Evolutionary conservation across 1,140 invertebrate species (phyloP).

Genomic region (Calephelis nemesis): DNA sequence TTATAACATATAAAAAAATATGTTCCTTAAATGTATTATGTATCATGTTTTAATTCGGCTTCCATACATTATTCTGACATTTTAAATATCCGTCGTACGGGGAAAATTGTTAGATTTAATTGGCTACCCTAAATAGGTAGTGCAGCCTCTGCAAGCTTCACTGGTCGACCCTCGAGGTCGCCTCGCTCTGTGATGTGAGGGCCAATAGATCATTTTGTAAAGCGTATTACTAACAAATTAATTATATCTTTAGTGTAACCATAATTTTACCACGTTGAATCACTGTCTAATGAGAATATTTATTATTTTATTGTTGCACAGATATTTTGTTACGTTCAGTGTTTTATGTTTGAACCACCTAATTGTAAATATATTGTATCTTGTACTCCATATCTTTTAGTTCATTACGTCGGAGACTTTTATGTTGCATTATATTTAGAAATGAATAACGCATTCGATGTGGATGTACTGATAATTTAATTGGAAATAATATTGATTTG

Average conservation of each 20-base stretch:
- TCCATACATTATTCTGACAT: too few species aligned
- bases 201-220: conserved; percentile 76
- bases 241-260: conserved; percentile 67
- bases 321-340: conserved; percentile 74
- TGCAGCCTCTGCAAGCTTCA: conserved; percentile 34
- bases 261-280: conserved; percentile 73
- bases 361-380: conserved; percentile 70
- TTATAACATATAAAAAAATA: too few species aligned
- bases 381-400: conserved; percentile 64
- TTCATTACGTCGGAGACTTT: conserved; percentile 67
- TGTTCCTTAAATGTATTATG: too few species aligned
- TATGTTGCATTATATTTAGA: conserved; percentile 67
- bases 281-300: conserved; percentile 68
- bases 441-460: conserved; percentile 71
- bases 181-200: conserved; percentile 74
- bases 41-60: too few species aligned
- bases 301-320: conserved; percentile 78
- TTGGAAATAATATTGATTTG: conserved; percentile 78
- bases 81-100: too few species aligned
- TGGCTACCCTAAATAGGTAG: too few species aligned
- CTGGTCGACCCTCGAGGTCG: conserved; percentile 48
- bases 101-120: too few species aligned
- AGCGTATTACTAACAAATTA: conserved; percentile 70
- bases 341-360: conserved; percentile 73
- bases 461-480: conserved; percentile 77